A percentile compares a stretch with the other conserved stretches of the same genome.
These are phyloP conservation scores for Drosophila nigricruria DNA, from an alignment of 2,888 invertebrate species.

Conservation along the genomic window DNA sequence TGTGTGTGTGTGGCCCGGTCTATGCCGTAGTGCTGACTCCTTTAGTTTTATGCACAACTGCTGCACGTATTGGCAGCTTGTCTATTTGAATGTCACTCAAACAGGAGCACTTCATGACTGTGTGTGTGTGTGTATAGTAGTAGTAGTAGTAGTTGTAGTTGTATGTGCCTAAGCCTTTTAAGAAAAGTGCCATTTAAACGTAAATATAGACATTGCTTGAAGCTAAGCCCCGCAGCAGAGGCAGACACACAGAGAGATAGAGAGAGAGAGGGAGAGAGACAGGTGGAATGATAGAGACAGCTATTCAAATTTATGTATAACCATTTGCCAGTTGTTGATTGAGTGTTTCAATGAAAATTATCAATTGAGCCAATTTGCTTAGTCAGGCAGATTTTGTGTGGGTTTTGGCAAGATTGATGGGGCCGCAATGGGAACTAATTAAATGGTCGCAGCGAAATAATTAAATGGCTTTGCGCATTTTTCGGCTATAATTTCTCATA, in stretches of 20 bases:
- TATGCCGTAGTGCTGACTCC: slow-evolving; percentile 66
- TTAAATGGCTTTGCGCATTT: slow-evolving; percentile 66
- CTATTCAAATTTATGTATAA: slow-evolving; percentile 68
- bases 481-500: slow-evolving; percentile 45
- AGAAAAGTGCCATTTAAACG: slow-evolving; percentile 80
- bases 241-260: background rate
- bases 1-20: slow-evolving; percentile 8
- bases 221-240: slow-evolving; percentile 27
- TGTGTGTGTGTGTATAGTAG: slow-evolving; percentile 18
- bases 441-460: slow-evolving; percentile 57
- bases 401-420: slow-evolving; percentile 27
- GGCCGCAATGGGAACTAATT: slow-evolving; percentile 56
- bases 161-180: slow-evolving; percentile 68
- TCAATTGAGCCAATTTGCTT: slow-evolving; percentile 72
- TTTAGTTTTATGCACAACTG: slow-evolving; percentile 78
- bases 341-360: slow-evolving; percentile 76
- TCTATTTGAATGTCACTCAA: slow-evolving; percentile 77
- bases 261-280: background rate
- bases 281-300: slow-evolving; percentile 6
- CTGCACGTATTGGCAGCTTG: slow-evolving; percentile 77
- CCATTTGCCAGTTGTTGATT: slow-evolving; percentile 74
- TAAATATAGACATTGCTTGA: slow-evolving; percentile 74
- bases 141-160: slow-evolving; percentile 23
- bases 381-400: slow-evolving; percentile 38
- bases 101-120: slow-evolving; percentile 29